Conservation (phyloP, 2,888 invertebrate genomes). For the Lithodes maja region DNA sequence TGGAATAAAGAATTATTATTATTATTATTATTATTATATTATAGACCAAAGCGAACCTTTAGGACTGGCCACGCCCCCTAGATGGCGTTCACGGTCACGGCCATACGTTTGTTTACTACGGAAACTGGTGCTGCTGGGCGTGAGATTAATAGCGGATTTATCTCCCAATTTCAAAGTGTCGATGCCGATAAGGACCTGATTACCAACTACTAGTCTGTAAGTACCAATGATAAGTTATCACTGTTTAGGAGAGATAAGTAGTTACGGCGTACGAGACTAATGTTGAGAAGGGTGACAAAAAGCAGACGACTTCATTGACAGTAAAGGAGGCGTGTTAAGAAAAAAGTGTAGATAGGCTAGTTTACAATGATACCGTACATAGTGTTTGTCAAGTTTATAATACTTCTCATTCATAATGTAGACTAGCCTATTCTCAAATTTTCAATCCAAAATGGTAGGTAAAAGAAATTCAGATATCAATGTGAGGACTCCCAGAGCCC, state of each 20-base stretch:
- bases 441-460: too few species aligned
- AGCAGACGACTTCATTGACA: constrained; percentile 22
- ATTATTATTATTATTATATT: too few species aligned
- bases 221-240: constrained; percentile 16
- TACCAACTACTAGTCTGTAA: constrained; percentile 1
- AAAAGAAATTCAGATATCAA: too few species aligned
- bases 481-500: too few species aligned
- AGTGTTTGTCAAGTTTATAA: too few species aligned
- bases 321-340: too few species aligned
- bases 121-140: neutral
- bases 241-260: neutral
- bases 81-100: constrained; percentile 28
- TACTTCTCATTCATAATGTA: too few species aligned
- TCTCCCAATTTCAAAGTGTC: constrained; percentile 8
- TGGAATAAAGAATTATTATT: too few species aligned
- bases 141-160: neutral
- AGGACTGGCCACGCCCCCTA: neutral
- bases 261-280: neutral
- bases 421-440: too few species aligned
- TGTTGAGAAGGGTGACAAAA: neutral
- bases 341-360: too few species aligned
- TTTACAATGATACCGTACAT: too few species aligned
- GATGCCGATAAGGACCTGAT: constrained; percentile 9
- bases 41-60: neutral
- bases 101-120: constrained; percentile 33